Base-by-base conservation (phyloP, 2,888 invertebrate species). In the Trissoscelio sp. region DNA sequence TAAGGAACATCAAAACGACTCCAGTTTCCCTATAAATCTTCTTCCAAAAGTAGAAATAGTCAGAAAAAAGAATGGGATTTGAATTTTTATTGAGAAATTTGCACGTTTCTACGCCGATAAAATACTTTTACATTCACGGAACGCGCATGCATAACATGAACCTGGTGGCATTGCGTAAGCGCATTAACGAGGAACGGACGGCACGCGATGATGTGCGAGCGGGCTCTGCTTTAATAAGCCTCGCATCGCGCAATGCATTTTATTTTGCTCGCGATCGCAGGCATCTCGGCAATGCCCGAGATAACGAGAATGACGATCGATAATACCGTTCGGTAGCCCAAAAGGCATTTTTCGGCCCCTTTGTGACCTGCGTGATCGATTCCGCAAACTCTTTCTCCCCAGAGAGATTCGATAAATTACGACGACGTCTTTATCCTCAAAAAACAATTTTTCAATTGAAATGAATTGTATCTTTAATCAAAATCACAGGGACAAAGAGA, bases 1-100 rank as follows among this genome's bases (percentile, higher is more conserved):
- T 97, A 92, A 90, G 64, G 37, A 57, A 64, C 18, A 48, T 46
- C n/a, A 51, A 24, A 51, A 51, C 24, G 48, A 12, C 7, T 7
- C 42, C 16, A 42, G 12, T 42, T 42, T 12, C 4, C 7, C 14
- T 16, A 42, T 42, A 42, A 51, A 51, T 51, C 48, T 57, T 37
- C 37, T 12, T 9, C 37, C 31, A n/a, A n/a, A n/a, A n/a, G n/a
- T n/a, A n/a, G n/a, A n/a, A n/a, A n/a, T n/a, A n/a, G n/a, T n/a
- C n/a, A n/a, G n/a, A n/a, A n/a, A 5, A 6, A 28, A 5, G 28
- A 28, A 28, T 28, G 28, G 28, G 58, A 64, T 64, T 73, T 73
- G 73, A 66, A 66, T 66, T 58, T 64, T 75, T 57, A 66, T 66
- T 66, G 57, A 42, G 66, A 75, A 75, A 75, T 75, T 75, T 66